Base-by-base conservation (phyloP, 2,888 invertebrate species). In the Sphaerophoria taeniata region DNA sequence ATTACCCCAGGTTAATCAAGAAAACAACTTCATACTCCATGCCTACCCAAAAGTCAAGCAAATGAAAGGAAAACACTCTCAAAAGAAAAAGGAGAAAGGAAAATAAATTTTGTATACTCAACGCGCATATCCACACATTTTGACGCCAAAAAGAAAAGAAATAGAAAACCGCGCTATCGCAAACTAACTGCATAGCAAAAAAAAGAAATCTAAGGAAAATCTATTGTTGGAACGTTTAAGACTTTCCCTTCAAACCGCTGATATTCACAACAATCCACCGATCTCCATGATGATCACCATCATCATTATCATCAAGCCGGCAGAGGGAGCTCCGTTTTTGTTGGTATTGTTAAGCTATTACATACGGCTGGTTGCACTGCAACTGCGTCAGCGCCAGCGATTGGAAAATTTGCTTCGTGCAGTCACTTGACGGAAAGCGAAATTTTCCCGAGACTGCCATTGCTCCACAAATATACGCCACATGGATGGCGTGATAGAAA, bases 121-220 rank as follows among this genome's bases (percentile, higher is more conserved):
- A 55, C 69, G 71, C 73, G 70, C 63, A 24, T 80, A 74, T 69
- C 63, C 56, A 65, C 31, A 53, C 65, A 58, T 71, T 71, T 71
- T 53, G 75, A 72, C 67, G 80, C 71, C 79, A 84, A 84, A 79
- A 24, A 24, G 24, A 24, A 24, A 24, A 24, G 24, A 24, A 24
- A 24, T 24, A 83, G 78, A 83, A 78, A 83, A 83, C 69, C 45
- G 74, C 73, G 79, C 69, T 36, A 53, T 61, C 24, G 69, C 73
- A 61, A 47, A 60, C 47, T 49, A 47, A 70, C 63, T 73, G 56
- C 45, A 36, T 43, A 63, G 45, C 33, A 45, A 51, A 43, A 55
- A 39, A 14, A 85, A 85, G 85, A 85, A 85, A 85, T 81, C 85
- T 81, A 85, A 85, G 81, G 85, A 85, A 85, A 85, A 85, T 85